Base-by-base conservation (phyloP, 1,140 invertebrate genomes). In the Plectrocnemia conspersa region DNA sequence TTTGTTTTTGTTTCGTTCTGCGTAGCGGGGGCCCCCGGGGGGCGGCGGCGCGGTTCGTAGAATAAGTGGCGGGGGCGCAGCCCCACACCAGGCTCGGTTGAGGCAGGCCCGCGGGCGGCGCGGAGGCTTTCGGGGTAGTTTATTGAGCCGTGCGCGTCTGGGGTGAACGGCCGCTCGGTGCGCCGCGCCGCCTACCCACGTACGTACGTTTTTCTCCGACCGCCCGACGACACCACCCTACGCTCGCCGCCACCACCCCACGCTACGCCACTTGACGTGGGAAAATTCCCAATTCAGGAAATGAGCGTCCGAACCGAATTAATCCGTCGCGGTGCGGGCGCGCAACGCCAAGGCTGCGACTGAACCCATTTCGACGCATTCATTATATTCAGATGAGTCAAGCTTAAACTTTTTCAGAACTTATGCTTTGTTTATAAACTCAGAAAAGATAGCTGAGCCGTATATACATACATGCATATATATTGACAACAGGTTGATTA, bases 1-100 rank as follows among this genome's bases (percentile, higher is more conserved):
- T 52, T 61, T 61, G 58, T 61, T 61, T 61, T 57, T 58, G 59
- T 61, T 61, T 58, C 55, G 55, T 49, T 41, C 53, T 56, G 54
- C 54, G 59, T 56, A 58, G 58, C 52, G 52, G 40, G 52, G 44
- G 23, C 16, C 15, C 18, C 11, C 2, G 35, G 7, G 24, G 45
- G 27, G n/a, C 3, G 50, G 19, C 27, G 52, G 2, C 3, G 52
- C 2, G 5, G 6, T 36, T 38, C 52, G 52, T 46, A 47, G 54
- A 56, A 49, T 56, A 56, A 56, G 54, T 56, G 46, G 45, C 52
- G 41, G 40, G 7, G 40, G 16, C 40, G 7, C 13, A 15, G 21
- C 38, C 52, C 11, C 52, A 29, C 40, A 29, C 52, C 40, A n/a
- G 2, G 18, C 24, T 19, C 42, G 53, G 59, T 61, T 61, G 59